A percentile compares a stretch with the other conserved stretches of the same genome.
Evolutionary conservation across 2,888 invertebrate genomes (phyloP).

Genomic region (Leucophora obtusa): DNA sequence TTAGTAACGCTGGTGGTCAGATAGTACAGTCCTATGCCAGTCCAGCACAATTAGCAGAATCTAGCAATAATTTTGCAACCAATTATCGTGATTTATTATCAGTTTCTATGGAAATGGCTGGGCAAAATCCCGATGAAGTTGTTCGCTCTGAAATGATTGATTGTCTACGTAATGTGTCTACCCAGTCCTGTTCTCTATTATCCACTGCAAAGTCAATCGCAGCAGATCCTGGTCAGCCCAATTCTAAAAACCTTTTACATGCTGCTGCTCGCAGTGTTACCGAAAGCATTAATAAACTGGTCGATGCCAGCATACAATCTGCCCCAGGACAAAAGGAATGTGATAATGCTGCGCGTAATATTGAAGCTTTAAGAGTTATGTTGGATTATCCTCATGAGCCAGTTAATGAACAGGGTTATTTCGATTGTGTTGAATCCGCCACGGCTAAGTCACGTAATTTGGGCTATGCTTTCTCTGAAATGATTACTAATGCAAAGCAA

Average conservation of each 20-base stretch:
- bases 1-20: slow-evolving; percentile 90
- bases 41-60: slow-evolving; percentile 85
- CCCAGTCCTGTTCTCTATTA: slow-evolving; percentile 90
- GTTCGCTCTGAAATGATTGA: slow-evolving; percentile 90
- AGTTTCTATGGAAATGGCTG: slow-evolving; percentile 91
- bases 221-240: slow-evolving; percentile 92
- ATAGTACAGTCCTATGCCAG: slow-evolving; percentile 88
- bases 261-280: slow-evolving; percentile 94
- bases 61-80: slow-evolving; percentile 87
- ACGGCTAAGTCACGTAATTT: slow-evolving; percentile 92
- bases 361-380: slow-evolving; percentile 90
- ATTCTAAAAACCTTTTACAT: slow-evolving; percentile 92
- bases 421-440: slow-evolving; percentile 94
- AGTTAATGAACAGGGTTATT: slow-evolving; percentile 92
- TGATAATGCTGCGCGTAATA: slow-evolving; percentile 95
- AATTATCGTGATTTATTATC: slow-evolving; percentile 89
- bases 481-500: slow-evolving; percentile 93
- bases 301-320: slow-evolving; percentile 86
- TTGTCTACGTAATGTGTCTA: slow-evolving; percentile 91
- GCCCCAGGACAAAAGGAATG: slow-evolving; percentile 98
- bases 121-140: slow-evolving; percentile 87
- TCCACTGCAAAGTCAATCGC: slow-evolving; percentile 93
- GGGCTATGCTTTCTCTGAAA: slow-evolving; percentile 95
- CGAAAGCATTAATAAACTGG: slow-evolving; percentile 93
- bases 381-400: slow-evolving; percentile 93